Evolutionary conservation across 1,140 invertebrate genomes (phyloP).

Genomic region (Vanessa atalanta): DNA sequence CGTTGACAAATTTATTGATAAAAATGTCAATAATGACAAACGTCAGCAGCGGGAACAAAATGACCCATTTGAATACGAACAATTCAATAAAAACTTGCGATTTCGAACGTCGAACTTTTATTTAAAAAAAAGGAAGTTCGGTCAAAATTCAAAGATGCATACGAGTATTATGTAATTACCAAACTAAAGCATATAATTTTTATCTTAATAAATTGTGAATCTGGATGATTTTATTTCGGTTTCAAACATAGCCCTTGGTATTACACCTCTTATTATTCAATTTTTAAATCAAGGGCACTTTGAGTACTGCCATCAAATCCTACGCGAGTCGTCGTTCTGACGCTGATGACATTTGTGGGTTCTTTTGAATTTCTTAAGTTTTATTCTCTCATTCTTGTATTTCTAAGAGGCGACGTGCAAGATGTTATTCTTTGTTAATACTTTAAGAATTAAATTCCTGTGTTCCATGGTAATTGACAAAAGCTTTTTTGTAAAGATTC

Average conservation of each 20-base stretch:
- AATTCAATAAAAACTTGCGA: no score
- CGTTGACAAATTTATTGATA: no score
- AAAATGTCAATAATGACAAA: no score
- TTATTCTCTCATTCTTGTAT: conserved; percentile 23
- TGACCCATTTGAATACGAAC: no score
- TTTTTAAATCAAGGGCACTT: background rate
- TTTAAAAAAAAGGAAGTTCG: no score
- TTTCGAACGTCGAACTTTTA: no score
- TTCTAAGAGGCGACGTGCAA: conserved; percentile 15
- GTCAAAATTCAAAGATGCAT: no score
- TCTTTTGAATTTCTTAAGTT: conserved; percentile 29
- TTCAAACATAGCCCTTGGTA: background rate
- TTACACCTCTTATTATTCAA: conserved; percentile 1
- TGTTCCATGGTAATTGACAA: background rate
- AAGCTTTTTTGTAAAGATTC: background rate
- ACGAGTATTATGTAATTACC: no score
- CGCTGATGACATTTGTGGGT: conserved; percentile 20
- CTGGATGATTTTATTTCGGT: background rate
- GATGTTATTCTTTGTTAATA: conserved; percentile 21
- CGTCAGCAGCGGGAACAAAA: no score
- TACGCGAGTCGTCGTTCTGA: conserved; percentile 15
- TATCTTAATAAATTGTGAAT: no score
- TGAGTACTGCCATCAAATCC: conserved; percentile 16
- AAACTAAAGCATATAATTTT: no score
- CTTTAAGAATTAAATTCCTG: background rate